These are phyloP conservation scores for Bucorvus abyssinicus DNA, from an alignment of 2,797 vertebrate species.

Conservation along the genomic window DNA sequence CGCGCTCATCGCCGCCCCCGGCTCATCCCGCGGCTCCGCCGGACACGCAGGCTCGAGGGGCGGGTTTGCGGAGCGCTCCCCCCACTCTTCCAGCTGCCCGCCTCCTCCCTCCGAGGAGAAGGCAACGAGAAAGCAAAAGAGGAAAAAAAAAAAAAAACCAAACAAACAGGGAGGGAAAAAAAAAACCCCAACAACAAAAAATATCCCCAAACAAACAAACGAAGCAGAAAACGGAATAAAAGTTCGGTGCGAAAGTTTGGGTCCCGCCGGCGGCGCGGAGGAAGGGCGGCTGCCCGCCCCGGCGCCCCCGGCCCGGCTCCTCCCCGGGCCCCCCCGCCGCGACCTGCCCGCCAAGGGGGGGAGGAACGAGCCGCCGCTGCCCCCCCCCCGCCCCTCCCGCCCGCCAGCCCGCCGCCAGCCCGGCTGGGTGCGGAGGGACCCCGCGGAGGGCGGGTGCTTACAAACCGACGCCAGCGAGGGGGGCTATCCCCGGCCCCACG, in stretches of 20 bases:
- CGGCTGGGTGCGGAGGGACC: background rate
- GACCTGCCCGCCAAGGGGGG: background rate
- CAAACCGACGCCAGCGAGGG: background rate
- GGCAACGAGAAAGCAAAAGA: background rate
- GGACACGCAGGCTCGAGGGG: constrained; percentile 32
- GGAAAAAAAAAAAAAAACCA: background rate
- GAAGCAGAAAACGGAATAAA: no score
- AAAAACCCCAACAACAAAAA: background rate
- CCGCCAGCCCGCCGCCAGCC: background rate
- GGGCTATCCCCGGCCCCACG: background rate
- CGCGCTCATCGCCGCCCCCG: constrained; percentile 25
- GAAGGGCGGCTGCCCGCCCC: constrained; percentile 8
- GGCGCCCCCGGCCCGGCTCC: constrained; percentile 27
- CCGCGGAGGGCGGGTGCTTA: no score
- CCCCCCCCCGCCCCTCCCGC: no score
- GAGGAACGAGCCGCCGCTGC: background rate
- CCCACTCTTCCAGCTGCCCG: background rate
- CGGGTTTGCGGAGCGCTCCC: background rate
- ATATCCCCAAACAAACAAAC: background rate
- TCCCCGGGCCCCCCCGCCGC: background rate
- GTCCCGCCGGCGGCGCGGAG: constrained; percentile 1
- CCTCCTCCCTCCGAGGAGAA: background rate
- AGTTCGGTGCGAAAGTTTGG: constrained; percentile 38
- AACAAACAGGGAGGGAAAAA: background rate
- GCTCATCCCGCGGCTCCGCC: constrained; percentile 22